Conservation (phyloP, 1,140 invertebrate genomes). For the Halictus rubicundus region DNA sequence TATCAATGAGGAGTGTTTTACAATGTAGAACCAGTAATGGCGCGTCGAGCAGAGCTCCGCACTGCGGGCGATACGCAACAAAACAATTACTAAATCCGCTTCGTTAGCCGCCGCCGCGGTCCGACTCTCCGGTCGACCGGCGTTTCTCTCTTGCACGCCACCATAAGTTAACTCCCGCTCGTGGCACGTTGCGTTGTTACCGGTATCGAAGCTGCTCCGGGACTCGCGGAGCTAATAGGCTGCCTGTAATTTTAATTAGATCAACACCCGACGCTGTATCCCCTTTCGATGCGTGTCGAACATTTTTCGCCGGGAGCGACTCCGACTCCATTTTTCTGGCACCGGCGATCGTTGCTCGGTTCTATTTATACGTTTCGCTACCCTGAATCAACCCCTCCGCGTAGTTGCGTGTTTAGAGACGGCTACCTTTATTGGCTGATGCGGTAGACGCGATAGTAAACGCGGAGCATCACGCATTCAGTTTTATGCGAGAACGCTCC, state of each 20-base stretch:
- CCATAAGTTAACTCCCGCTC: slow-evolving; percentile 53
- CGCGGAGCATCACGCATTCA: too few relatives aligned
- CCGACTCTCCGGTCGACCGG: slow-evolving; percentile 6
- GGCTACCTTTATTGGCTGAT: background rate
- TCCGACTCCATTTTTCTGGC: slow-evolving; percentile 9
- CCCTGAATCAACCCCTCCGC: background rate
- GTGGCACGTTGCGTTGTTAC: slow-evolving; percentile 42
- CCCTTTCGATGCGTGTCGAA: slow-evolving; percentile 35
- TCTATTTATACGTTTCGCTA: slow-evolving; percentile 6
- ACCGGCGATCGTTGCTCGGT: background rate
- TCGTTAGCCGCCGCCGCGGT: slow-evolving; percentile 49
- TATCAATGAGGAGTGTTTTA: slow-evolving; percentile 73
- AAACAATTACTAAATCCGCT: slow-evolving; percentile 66
- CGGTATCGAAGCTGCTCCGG: slow-evolving; percentile 41
- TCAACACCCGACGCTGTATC: slow-evolving; percentile 60
- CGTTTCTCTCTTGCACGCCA: slow-evolving; percentile 49
- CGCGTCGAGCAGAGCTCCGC: slow-evolving; percentile 30
- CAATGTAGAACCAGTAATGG: slow-evolving; percentile 68
- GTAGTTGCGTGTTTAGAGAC: background rate
- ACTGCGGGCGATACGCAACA: slow-evolving; percentile 52
- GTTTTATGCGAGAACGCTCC: too few relatives aligned
- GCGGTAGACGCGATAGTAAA: background rate
- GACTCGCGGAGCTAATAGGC: slow-evolving; percentile 45
- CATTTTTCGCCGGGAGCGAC: background rate
- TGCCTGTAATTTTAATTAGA: slow-evolving; percentile 64